Base-by-base conservation (phyloP, 1,140 invertebrate genomes). In the Wasmannia auropunctata region DNA sequence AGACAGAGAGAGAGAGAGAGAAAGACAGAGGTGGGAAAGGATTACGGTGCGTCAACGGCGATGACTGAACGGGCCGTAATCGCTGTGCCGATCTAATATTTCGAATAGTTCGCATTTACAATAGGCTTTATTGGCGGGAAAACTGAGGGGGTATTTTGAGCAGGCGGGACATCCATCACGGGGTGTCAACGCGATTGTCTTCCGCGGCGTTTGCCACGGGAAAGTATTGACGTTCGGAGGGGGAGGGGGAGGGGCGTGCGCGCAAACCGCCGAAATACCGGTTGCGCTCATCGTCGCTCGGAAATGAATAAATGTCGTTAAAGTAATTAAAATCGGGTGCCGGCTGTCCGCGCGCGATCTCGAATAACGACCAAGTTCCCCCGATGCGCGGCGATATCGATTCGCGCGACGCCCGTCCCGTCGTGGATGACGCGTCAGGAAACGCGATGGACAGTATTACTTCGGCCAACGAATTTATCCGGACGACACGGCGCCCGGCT, bases 101-200 rank as follows among this genome's bases (percentile, higher is more conserved):
- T 94, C 94, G 93, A 95, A 95, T 95, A 95, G 94, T 95, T 95
- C 92, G 94, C 94, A 95, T 95, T 95, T 95, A 95, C 95, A 95
- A 95, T 93, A 91, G 93, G 93, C 94, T 95, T 94, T 95, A 94
- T 94, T 94, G 93, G 94, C 93, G 93, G 93, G 92, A 94, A 94
- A 95, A 93, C 92, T 91, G 86, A 91, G 89, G 93, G 92, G 93
- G 91, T 92, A 93, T 94, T 94, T 94, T 91, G 90, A 92, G 87
- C 90, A 85, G 87, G 87, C 88, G 92, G 90, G 91, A 93, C 94
- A 95, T 95, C 95, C 94, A 95, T 95, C 95, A 95, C 93, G 89
- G 90, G 94, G 92, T 95, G 95, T 95, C 95, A 95, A 93, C 95
- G 93, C 93, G 94, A 95, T 95, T 95, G 94, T 95, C 94, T 95